phyloP scores from a whole-genome alignment of 2,888 invertebrate species.

The Tetramorium bicarinatum region DNA sequence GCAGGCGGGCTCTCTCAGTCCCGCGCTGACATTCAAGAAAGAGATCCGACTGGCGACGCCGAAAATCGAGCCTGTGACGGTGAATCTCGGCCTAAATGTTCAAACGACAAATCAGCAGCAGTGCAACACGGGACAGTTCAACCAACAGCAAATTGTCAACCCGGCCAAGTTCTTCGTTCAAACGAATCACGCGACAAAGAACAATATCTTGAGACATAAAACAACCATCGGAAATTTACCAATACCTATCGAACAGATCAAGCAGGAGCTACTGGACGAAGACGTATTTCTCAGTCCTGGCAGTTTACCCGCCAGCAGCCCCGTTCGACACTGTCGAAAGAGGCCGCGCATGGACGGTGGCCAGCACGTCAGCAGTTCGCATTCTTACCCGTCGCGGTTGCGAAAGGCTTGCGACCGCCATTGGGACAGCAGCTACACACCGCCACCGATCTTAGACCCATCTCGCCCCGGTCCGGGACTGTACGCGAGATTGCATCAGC shows the following conservation, averaged over 20 bases:
- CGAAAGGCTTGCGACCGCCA: slow-evolving; percentile 85
- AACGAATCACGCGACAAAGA: slow-evolving; percentile 74
- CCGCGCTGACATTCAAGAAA: slow-evolving; percentile 83
- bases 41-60: slow-evolving; percentile 82
- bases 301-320: slow-evolving; percentile 89
- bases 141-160: slow-evolving; percentile 82
- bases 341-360: slow-evolving; percentile 88
- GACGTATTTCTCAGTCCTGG: slow-evolving; percentile 93
- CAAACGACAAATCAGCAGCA: slow-evolving; percentile 70
- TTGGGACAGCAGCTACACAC: slow-evolving; percentile 91
- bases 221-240: slow-evolving; percentile 77
- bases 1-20: slow-evolving; percentile 81
- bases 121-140: slow-evolving; percentile 80
- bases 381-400: slow-evolving; percentile 84
- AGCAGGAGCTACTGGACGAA: slow-evolving; percentile 90
- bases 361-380: slow-evolving; percentile 87
- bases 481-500: slow-evolving; percentile 87
- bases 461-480: slow-evolving; percentile 95
- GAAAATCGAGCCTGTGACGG: slow-evolving; percentile 80
- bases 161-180: slow-evolving; percentile 85
- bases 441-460: slow-evolving; percentile 97
- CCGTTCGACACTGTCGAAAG: slow-evolving; percentile 89
- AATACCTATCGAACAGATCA: slow-evolving; percentile 86
- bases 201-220: slow-evolving; percentile 79
- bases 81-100: slow-evolving; percentile 76